phyloP scores from a whole-genome alignment of 2,888 invertebrate species.

The Leptinotarsa haldemani region DNA sequence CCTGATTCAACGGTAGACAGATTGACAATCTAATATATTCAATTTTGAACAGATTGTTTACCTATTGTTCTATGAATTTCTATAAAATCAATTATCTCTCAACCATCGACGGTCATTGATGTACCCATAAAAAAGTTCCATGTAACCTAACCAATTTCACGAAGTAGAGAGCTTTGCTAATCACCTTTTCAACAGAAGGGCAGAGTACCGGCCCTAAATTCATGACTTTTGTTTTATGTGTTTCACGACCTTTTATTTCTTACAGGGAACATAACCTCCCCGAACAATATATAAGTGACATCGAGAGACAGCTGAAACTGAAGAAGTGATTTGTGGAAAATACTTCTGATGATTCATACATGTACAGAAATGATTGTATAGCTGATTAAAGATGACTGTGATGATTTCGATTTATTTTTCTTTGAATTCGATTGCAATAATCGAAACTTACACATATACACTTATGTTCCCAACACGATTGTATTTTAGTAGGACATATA shows the following conservation, averaged over 20 bases:
- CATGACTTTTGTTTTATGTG: no score
- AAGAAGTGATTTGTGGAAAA: constrained; percentile 26
- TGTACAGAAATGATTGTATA: neutral
- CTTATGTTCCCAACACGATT: no score
- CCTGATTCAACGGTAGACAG: no score
- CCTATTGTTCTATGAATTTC: neutral
- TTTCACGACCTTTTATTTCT: constrained; percentile 26
- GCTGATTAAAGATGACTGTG: neutral
- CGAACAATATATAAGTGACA: constrained; percentile 58
- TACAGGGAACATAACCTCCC: constrained; percentile 57
- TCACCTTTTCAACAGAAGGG: no score
- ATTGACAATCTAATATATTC: neutral
- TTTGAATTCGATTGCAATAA: neutral
- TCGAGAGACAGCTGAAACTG: constrained; percentile 57
- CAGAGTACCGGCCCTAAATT: no score
- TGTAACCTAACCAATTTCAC: no score
- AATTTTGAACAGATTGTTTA: neutral
- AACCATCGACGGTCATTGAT: no score
- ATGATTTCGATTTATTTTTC: neutral
- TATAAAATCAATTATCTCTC: neutral
- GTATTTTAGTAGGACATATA: no score
- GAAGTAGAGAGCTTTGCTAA: no score
- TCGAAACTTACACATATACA: no score
- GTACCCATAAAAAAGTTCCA: no score
- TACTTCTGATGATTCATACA: neutral